phyloP scores from a whole-genome alignment of 1,140 invertebrate species.

The Reticulitermes speratus region DNA sequence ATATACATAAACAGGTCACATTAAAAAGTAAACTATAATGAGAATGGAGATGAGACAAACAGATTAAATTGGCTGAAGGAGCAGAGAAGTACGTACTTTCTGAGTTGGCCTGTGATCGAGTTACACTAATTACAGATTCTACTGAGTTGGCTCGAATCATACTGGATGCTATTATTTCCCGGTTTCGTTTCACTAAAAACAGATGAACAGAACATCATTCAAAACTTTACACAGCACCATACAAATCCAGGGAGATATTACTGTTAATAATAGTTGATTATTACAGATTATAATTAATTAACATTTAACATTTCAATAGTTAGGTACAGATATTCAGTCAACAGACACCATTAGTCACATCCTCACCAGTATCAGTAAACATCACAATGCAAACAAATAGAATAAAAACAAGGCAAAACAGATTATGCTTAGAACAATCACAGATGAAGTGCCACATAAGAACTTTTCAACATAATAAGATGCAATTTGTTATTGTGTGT shows the following conservation, averaged over 20 bases:
- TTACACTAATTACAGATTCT: conserved; percentile 40
- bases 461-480: too few relatives aligned
- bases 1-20: neutral
- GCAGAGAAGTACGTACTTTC: conserved; percentile 40
- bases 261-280: neutral
- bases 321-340: too few relatives aligned
- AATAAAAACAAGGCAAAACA: neutral
- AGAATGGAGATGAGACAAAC: neutral
- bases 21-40: neutral
- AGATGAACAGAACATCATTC: conserved; percentile 7
- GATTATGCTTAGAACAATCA: too few relatives aligned
- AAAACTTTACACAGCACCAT: neutral
- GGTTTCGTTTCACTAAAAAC: conserved; percentile 26
- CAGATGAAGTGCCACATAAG: too few relatives aligned
- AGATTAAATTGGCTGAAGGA: neutral
- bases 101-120: conserved; percentile 37
- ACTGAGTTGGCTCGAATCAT: conserved; percentile 41
- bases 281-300: too few relatives aligned
- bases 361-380: neutral
- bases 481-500: too few relatives aligned
- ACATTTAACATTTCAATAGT: too few relatives aligned
- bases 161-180: conserved; percentile 16
- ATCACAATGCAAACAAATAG: neutral
- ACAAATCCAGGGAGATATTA: neutral
- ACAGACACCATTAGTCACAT: neutral